A percentile compares a stretch with the other conserved stretches of the same genome.
These are phyloP conservation scores for Chrysolina haemoptera DNA, from an alignment of 2,888 invertebrate species.

Conservation along the genomic window DNA sequence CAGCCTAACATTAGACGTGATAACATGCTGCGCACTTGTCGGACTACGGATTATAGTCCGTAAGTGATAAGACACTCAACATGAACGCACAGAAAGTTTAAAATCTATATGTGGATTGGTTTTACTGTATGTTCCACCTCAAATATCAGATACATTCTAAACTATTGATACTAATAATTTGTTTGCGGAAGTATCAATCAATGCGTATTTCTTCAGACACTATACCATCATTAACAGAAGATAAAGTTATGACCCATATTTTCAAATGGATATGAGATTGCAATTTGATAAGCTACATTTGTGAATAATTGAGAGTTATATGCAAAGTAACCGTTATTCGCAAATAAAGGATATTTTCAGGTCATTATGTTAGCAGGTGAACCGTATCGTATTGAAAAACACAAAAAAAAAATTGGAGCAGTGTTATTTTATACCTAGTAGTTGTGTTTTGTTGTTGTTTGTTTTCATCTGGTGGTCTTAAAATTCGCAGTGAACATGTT, in stretches of 20 bases:
- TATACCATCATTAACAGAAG: neutral
- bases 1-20: too few species aligned
- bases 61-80: too few species aligned
- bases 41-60: too few species aligned
- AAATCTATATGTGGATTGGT: too few species aligned
- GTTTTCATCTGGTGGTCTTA: neutral
- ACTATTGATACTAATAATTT: too few species aligned
- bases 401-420: neutral
- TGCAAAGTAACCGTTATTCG: slow-evolving; percentile 6
- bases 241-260: neutral
- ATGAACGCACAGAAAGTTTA: too few species aligned
- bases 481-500: neutral
- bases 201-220: too few species aligned
- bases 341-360: slow-evolving; percentile 3
- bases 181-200: too few species aligned
- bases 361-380: slow-evolving; percentile 17
- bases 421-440: neutral
- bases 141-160: too few species aligned
- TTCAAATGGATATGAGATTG: neutral
- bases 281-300: neutral
- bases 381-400: neutral
- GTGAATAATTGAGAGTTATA: slow-evolving; percentile 1
- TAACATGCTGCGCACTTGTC: too few species aligned
- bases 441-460: too few species aligned
- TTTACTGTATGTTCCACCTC: too few species aligned